Conservation (phyloP, 92 coral and sea anemone genomes). For the Palythoa heliodiscus region DNA sequence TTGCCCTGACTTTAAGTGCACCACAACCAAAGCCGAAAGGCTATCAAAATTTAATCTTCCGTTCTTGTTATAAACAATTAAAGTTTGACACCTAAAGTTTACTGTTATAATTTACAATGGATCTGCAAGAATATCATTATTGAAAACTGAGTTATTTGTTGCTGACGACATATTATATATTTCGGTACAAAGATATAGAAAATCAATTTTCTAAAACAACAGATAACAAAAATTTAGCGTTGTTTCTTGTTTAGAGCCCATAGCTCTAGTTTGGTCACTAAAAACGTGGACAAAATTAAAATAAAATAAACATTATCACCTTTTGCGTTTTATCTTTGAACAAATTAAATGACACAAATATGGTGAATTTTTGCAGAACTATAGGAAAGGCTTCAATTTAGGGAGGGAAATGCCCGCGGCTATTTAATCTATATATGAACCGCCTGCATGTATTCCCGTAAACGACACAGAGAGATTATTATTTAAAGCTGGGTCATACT, state of each 20-base stretch:
- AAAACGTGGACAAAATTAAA: neutral
- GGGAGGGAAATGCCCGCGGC: conserved; percentile 27
- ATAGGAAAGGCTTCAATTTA: neutral
- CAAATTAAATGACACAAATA: conserved; percentile 3
- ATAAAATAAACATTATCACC: neutral
- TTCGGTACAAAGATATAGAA: no score
- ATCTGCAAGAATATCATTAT: neutral
- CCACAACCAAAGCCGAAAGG: neutral
- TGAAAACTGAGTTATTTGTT: neutral
- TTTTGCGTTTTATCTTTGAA: neutral
- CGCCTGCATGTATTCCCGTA: neutral
- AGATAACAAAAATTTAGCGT: neutral
- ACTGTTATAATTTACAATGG: neutral
- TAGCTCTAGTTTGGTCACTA: no score
- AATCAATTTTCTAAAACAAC: neutral
- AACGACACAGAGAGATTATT: conserved; percentile 7
- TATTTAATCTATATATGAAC: conserved; percentile 8
- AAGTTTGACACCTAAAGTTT: neutral
- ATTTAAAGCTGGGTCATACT: conserved; percentile 3
- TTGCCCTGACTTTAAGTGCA: neutral
- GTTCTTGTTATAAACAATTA: neutral
- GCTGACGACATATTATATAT: neutral
- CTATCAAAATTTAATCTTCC: neutral
- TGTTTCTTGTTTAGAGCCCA: no score
- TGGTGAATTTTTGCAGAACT: neutral